These are phyloP conservation scores for Heliothis subflexa DNA, from an alignment of 1,140 invertebrate genomes.

Conservation along the genomic window DNA sequence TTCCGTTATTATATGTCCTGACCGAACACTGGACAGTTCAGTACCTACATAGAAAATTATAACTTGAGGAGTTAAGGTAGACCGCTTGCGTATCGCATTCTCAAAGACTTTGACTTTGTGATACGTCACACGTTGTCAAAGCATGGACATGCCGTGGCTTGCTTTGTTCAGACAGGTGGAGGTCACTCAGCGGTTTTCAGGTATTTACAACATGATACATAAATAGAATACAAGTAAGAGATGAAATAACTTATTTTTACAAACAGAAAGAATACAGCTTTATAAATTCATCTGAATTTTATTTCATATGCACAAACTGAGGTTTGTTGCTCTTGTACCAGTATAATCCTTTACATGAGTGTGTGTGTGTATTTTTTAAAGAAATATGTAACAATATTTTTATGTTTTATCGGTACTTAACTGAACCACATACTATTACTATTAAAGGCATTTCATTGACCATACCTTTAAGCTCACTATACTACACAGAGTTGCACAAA, in stretches of 20 bases:
- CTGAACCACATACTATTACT: not conserved
- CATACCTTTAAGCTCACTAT: not conserved
- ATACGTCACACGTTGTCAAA: slow-evolving; percentile 14
- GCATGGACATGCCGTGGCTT: not conserved
- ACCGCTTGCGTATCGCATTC: slow-evolving; percentile 21
- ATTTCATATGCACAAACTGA: too few species aligned
- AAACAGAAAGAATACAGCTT: too few species aligned
- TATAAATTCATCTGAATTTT: too few species aligned
- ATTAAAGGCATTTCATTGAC: not conserved
- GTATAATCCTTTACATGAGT: too few species aligned
- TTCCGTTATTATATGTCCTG: not conserved
- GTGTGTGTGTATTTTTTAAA: too few species aligned
- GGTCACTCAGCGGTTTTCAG: not conserved
- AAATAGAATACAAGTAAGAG: not conserved
- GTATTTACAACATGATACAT: not conserved
- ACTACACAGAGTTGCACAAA: not conserved
- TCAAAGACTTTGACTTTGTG: slow-evolving; percentile 36
- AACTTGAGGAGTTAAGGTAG: not conserved
- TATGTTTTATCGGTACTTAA: too few species aligned
- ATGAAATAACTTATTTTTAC: too few species aligned
- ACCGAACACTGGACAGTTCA: not conserved
- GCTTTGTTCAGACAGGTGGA: not conserved
- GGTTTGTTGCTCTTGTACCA: too few species aligned
- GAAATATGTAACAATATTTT: too few species aligned
- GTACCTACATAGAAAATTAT: slow-evolving; percentile 1